Conservation (phyloP, 2,113 vertebrate genomes). For the Passer domesticus region DNA sequence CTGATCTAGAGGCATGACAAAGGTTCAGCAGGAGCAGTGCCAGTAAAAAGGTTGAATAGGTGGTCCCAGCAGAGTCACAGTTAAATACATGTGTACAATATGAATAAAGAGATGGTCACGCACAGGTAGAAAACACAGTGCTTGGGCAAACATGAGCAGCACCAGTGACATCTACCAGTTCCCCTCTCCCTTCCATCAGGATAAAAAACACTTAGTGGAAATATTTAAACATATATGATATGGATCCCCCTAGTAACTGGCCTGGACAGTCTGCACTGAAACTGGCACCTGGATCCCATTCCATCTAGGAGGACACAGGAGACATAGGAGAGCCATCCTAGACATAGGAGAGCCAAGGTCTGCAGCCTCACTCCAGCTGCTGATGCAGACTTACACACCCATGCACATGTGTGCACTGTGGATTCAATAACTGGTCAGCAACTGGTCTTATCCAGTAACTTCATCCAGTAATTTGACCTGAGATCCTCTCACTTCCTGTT, state of each 20-base stretch:
- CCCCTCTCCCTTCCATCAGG: fast-evolving
- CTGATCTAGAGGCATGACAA: neutral
- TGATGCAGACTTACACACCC: neutral
- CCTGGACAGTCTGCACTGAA: neutral
- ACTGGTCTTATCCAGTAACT: neutral
- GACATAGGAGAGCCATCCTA: neutral
- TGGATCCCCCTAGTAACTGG: neutral
- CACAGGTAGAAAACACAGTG: neutral
- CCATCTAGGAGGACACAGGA: neutral
- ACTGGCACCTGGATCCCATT: neutral
- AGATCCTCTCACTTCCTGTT: neutral
- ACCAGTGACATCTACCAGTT: neutral
- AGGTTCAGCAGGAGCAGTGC: neutral
- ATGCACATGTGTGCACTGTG: fast-evolving
- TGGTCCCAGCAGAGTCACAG: too few relatives aligned
- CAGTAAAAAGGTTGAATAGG: neutral
- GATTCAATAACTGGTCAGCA: neutral
- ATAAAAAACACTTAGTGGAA: neutral
- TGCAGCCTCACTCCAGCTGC: neutral
- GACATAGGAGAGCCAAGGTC: neutral
- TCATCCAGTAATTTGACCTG: neutral
- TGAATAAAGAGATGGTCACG: neutral
- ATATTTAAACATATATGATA: fast-evolving
- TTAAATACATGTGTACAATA: fast-evolving
- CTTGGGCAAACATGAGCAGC: fast-evolving